These are phyloP conservation scores for Loxodonta africana DNA, from an alignment of 2,113 vertebrate genomes.

Conservation along the genomic window DNA sequence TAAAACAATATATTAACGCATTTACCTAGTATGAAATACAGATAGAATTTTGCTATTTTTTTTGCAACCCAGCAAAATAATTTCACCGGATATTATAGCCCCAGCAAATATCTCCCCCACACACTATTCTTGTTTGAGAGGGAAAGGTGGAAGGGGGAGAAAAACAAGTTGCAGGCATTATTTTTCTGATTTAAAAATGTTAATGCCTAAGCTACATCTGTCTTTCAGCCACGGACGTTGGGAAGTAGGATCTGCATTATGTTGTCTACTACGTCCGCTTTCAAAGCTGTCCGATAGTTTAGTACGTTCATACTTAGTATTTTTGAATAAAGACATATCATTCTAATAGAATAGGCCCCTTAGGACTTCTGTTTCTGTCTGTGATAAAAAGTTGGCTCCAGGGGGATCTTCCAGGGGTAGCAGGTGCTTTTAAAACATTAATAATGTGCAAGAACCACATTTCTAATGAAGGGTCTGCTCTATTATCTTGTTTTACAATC, in stretches of 20 bases:
- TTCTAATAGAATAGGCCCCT: neutral
- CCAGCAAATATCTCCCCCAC: neutral
- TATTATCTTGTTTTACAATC: conserved; percentile 24
- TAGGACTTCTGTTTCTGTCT: neutral
- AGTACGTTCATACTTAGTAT: neutral
- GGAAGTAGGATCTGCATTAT: neutral
- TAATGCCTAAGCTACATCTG: neutral
- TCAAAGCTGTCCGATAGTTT: neutral
- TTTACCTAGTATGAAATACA: neutral
- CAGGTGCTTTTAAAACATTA: neutral
- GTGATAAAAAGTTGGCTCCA: neutral
- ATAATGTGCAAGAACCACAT: neutral
- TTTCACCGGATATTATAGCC: neutral
- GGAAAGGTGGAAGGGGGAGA: neutral
- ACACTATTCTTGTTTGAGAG: neutral
- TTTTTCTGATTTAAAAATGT: neutral
- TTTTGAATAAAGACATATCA: neutral
- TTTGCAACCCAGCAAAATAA: neutral
- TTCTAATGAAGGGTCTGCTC: conserved; percentile 20
- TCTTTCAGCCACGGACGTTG: rapidly evolving
- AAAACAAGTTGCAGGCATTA: neutral
- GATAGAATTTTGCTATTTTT: neutral
- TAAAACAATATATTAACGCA: neutral
- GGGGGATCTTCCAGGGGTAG: neutral
- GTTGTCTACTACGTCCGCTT: neutral